A percentile compares a stretch with the other conserved stretches of the same genome.
Evolutionary conservation across 35 echinoderm and acorn worm genomes (phyloP).

Genomic region (Amphiura filiformis): DNA sequence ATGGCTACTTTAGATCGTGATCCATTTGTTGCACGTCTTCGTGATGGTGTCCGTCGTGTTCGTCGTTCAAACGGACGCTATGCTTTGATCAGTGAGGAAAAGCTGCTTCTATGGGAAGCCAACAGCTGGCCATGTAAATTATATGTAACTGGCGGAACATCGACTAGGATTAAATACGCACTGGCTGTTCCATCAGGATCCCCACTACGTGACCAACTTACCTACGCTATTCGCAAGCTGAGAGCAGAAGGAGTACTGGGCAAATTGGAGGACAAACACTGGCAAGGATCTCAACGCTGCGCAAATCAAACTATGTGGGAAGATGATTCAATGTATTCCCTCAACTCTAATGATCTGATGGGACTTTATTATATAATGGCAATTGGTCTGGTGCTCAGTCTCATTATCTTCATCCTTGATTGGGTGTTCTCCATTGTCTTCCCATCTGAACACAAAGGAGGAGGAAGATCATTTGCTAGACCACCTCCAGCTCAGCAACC

Average conservation of each 20-base stretch:
- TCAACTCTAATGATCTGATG: constrained; percentile 71
- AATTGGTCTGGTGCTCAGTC: constrained; percentile 59
- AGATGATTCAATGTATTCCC: constrained; percentile 54
- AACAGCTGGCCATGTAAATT: constrained; percentile 66
- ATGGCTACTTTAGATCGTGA: constrained; percentile 51
- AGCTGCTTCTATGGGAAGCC: constrained; percentile 56
- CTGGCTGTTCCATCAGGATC: constrained; percentile 82
- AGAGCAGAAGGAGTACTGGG: constrained; percentile 35
- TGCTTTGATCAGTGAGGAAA: constrained; percentile 66
- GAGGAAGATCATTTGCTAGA: not conserved
- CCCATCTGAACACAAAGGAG: too few species aligned
- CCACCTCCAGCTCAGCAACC: not conserved
- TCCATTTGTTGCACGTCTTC: constrained; percentile 52
- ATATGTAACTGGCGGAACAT: constrained; percentile 36
- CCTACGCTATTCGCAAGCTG: constrained; percentile 61
- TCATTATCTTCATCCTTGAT: constrained; percentile 72
- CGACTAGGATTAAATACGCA: constrained; percentile 53
- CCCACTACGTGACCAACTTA: constrained; percentile 77
- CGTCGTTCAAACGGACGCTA: constrained; percentile 71
- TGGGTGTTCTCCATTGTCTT: not conserved
- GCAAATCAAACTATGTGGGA: constrained; percentile 56
- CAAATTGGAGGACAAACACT: constrained; percentile 34
- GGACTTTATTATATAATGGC: constrained; percentile 77
- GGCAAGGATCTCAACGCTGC: constrained; percentile 32
- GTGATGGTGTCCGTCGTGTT: constrained; percentile 62